phyloP scores from a whole-genome alignment of 1,140 invertebrate genomes.

The Drosophila varians region DNA sequence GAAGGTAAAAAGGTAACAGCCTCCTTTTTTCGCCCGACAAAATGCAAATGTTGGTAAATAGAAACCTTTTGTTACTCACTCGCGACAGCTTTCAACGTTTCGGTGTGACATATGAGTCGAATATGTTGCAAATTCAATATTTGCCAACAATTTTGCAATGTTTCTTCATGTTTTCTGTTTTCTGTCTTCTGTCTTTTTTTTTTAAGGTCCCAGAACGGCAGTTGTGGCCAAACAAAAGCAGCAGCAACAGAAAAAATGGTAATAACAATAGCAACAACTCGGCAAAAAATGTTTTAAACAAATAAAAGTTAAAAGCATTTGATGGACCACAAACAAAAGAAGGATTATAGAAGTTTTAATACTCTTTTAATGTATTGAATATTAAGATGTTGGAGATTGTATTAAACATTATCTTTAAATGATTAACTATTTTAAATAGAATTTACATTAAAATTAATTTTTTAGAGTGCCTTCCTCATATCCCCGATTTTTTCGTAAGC shows the following conservation, averaged over 20 bases:
- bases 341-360: constrained; percentile 17
- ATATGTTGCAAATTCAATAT: constrained; percentile 83
- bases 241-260: constrained; percentile 36
- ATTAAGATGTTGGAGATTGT: neutral
- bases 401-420: no score
- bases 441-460: neutral
- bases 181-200: no score
- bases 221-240: constrained; percentile 66
- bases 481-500: constrained; percentile 2
- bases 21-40: neutral
- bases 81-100: constrained; percentile 53
- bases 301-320: constrained; percentile 78
- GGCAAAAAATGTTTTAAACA: constrained; percentile 55
- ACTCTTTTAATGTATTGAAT: neutral
- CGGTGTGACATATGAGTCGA: constrained; percentile 75
- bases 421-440: no score
- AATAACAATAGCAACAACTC: constrained; percentile 38
- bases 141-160: constrained; percentile 81
- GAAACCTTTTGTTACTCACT: constrained; percentile 72
- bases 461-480: neutral
- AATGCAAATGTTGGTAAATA: constrained; percentile 75
- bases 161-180: constrained; percentile 61
- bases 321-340: constrained; percentile 49
- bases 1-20: constrained; percentile 24
- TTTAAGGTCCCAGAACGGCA: constrained; percentile 47